These are phyloP conservation scores for Ptilodon capucinus DNA, from an alignment of 2,888 invertebrate species.

Conservation along the genomic window DNA sequence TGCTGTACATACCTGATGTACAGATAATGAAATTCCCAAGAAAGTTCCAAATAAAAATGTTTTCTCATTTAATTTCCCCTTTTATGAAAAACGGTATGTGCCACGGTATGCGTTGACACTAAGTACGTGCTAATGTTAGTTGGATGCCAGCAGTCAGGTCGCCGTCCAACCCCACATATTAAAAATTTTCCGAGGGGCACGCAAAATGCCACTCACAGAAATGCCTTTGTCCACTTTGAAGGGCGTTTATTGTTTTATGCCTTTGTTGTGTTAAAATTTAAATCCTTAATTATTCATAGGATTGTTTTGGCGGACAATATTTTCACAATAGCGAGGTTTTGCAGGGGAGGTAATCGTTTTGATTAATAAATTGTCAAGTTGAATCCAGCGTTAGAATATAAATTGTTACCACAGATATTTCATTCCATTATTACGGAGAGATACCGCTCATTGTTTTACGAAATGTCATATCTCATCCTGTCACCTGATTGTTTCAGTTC, in stretches of 20 bases:
- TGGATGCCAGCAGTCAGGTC: slow-evolving; percentile 41
- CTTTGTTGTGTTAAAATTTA: slow-evolving; percentile 80
- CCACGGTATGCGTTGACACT: slow-evolving; percentile 21
- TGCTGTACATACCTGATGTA: too few relatives aligned
- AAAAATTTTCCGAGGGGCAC: slow-evolving; percentile 62
- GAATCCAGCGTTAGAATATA: slow-evolving; percentile 80
- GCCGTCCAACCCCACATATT: slow-evolving; percentile 52
- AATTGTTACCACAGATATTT: slow-evolving; percentile 82
- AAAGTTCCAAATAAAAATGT: background rate
- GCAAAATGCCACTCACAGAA: slow-evolving; percentile 71
- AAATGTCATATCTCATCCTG: slow-evolving; percentile 79
- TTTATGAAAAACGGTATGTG: slow-evolving; percentile 1
- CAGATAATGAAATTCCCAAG: background rate
- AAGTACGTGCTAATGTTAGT: slow-evolving; percentile 45
- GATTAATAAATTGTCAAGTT: slow-evolving; percentile 83
- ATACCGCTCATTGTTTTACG: slow-evolving; percentile 79
- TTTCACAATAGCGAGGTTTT: slow-evolving; percentile 78
- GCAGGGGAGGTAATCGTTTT: slow-evolving; percentile 80
- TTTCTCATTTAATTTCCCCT: background rate
- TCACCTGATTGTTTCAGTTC: slow-evolving; percentile 76
- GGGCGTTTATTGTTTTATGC: slow-evolving; percentile 79
- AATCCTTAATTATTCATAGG: slow-evolving; percentile 82
- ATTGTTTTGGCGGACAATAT: slow-evolving; percentile 79
- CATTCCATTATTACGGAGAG: slow-evolving; percentile 75
- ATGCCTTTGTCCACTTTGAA: slow-evolving; percentile 77